These are phyloP conservation scores for Caenorhabditis sp. DNA, from an alignment of 2,888 invertebrate species.

Conservation along the genomic window DNA sequence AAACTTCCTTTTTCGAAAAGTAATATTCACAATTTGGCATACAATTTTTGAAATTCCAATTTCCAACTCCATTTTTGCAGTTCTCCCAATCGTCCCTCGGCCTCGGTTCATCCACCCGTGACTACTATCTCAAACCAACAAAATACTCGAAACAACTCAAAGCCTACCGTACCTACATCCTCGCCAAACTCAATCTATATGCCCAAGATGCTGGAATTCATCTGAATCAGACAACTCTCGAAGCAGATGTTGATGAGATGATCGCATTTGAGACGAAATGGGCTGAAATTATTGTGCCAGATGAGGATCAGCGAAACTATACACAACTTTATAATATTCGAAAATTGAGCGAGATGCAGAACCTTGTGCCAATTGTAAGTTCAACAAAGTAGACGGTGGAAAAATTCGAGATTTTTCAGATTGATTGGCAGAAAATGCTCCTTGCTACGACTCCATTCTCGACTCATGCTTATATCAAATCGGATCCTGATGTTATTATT, in stretches of 20 bases:
- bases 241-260: slow-evolving; percentile 63
- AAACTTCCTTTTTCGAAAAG: too few relatives aligned
- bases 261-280: slow-evolving; percentile 63
- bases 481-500: slow-evolving; percentile 65
- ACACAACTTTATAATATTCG: slow-evolving; percentile 62
- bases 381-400: neutral
- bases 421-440: slow-evolving; percentile 70
- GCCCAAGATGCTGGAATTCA: slow-evolving; percentile 58
- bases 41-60: neutral
- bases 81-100: slow-evolving; percentile 70
- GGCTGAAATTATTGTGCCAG: slow-evolving; percentile 64
- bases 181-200: slow-evolving; percentile 53
- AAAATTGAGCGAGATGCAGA: slow-evolving; percentile 53
- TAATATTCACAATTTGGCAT: too few relatives aligned
- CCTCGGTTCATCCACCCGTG: slow-evolving; percentile 65
- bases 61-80: slow-evolving; percentile 11
- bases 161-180: slow-evolving; percentile 65
- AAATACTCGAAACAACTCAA: slow-evolving; percentile 68
- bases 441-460: slow-evolving; percentile 65
- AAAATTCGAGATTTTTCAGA: too few relatives aligned
- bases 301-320: slow-evolving; percentile 66
- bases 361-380: slow-evolving; percentile 62
- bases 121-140: slow-evolving; percentile 68
- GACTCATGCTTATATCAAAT: slow-evolving; percentile 64
- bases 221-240: slow-evolving; percentile 52